Conservation (phyloP, 2,797 vertebrate species). For the Acanthurus lineatus region DNA sequence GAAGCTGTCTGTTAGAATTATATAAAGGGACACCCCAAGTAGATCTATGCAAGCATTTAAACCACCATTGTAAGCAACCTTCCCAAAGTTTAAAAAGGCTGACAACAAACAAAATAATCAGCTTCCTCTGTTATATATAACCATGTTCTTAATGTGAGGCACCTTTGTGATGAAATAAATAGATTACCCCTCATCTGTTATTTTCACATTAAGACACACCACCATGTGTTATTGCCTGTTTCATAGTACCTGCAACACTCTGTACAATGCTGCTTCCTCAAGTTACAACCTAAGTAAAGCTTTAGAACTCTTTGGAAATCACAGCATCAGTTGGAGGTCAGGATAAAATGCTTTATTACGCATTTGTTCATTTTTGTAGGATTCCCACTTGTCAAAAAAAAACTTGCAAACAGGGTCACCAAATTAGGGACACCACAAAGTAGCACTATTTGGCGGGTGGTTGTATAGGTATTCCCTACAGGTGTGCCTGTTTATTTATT, state of each 20-base stretch:
- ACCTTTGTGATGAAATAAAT: background rate
- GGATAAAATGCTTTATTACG: slow-evolving; percentile 26
- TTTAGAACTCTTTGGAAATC: background rate
- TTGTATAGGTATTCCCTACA: background rate
- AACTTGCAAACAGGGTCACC: background rate
- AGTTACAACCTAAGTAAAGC: background rate
- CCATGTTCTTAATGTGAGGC: background rate
- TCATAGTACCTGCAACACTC: background rate
- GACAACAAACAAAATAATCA: background rate
- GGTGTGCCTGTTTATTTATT: no score
- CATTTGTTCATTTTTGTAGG: slow-evolving; percentile 28
- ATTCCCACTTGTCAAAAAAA: slow-evolving; percentile 13
- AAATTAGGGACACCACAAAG: slow-evolving; percentile 2
- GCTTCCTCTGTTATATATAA: background rate
- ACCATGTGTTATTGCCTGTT: background rate
- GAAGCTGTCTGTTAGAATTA: background rate
- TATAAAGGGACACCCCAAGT: background rate
- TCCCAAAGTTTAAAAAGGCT: background rate
- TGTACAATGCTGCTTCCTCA: background rate
- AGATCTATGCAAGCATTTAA: background rate
- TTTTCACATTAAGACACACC: background rate
- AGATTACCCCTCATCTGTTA: background rate
- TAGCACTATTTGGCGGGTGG: background rate
- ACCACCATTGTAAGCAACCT: background rate
- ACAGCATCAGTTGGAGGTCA: background rate